These are phyloP conservation scores for Phyllostomus discolor DNA, from an alignment of 2,113 vertebrate genomes.

Conservation along the genomic window DNA sequence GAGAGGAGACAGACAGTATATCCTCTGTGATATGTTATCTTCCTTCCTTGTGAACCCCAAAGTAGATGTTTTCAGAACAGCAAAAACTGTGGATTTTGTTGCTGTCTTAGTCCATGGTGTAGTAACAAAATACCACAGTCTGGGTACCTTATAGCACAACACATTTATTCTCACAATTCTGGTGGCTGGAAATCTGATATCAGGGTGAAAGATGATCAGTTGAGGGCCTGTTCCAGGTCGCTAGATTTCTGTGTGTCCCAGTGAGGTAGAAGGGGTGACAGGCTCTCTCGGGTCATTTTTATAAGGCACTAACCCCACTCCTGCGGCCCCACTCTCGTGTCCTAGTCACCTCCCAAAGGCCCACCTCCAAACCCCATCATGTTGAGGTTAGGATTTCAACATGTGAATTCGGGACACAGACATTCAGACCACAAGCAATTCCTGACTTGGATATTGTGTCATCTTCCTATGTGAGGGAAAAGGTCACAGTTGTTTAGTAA, in stretches of 20 bases:
- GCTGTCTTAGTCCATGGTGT: background rate
- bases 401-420: background rate
- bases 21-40: background rate
- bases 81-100: background rate
- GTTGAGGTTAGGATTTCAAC: too few relatives aligned
- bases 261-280: fast-evolving
- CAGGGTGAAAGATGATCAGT: fast-evolving
- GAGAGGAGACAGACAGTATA: too few relatives aligned
- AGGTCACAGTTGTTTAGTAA: background rate
- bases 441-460: background rate
- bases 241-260: background rate
- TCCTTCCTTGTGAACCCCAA: background rate
- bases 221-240: fast-evolving
- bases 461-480: background rate
- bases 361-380: background rate
- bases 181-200: too few relatives aligned
- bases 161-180: background rate
- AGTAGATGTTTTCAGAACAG: background rate
- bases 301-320: background rate
- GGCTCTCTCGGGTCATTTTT: too few relatives aligned
- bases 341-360: background rate
- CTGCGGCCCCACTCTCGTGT: background rate
- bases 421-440: background rate
- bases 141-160: background rate
- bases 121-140: fast-evolving